Conservation (phyloP, 2,113 vertebrate genomes). For the Tragelaphus strepsiceros region DNA sequence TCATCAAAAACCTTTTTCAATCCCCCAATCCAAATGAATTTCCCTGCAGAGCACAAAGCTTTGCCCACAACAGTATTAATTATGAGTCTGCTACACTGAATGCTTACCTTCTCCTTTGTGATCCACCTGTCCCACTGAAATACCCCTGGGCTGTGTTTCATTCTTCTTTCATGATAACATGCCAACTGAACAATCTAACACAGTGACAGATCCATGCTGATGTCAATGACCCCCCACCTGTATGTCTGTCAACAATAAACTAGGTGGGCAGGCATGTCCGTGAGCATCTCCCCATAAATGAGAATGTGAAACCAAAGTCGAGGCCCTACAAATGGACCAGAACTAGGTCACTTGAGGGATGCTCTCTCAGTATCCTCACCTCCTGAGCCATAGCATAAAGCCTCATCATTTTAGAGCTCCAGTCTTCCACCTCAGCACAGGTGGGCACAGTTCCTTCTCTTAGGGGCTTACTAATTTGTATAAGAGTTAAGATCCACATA, state of each 20-base stretch:
- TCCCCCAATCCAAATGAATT: background rate
- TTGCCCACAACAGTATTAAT: background rate
- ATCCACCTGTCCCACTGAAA: background rate
- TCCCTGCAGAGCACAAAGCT: background rate
- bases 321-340: background rate
- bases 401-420: background rate
- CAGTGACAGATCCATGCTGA: background rate
- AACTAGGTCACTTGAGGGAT: background rate
- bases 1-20: background rate
- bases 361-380: background rate
- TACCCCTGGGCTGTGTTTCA: background rate
- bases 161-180: background rate
- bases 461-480: background rate
- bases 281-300: background rate
- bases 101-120: background rate
- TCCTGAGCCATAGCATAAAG: background rate
- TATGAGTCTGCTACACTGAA: fast-evolving
- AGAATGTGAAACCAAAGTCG: background rate
- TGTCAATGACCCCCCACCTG: background rate
- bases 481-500: background rate
- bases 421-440: background rate
- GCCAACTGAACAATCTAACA: background rate
- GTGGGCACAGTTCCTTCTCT: background rate
- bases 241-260: background rate
- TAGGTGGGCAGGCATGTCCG: background rate